Evolutionary conservation across 2,888 invertebrate species (phyloP).

Genomic region (Didymodactylos carnosus): DNA sequence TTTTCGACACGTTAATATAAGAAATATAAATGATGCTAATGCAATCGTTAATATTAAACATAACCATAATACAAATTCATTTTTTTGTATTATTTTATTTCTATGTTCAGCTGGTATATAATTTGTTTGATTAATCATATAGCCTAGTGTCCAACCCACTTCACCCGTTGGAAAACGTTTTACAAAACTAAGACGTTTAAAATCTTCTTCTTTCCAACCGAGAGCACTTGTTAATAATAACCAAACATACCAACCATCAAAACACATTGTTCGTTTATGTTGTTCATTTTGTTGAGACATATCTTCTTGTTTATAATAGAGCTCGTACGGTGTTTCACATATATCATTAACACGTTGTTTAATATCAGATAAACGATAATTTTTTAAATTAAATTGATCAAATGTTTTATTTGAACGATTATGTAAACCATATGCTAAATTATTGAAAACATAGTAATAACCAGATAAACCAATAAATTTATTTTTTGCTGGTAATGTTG

Average conservation of each 20-base stretch:
- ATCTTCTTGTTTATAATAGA: neutral
- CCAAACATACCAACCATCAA: neutral
- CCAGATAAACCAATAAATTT: neutral
- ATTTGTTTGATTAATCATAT: constrained; percentile 1
- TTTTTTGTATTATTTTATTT: neutral
- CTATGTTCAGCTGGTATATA: neutral
- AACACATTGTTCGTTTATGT: neutral
- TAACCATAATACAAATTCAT: neutral
- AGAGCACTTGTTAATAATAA: neutral
- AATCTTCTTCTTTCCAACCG: neutral
- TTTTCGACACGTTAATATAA: neutral
- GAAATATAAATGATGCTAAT: neutral
- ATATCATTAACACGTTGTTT: neutral
- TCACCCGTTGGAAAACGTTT: neutral
- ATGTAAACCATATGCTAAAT: neutral
- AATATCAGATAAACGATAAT: neutral
- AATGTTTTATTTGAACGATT: neutral
- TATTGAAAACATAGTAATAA: neutral
- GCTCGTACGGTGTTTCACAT: neutral
- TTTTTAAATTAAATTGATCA: neutral
- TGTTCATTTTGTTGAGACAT: neutral
- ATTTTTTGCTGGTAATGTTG: neutral
- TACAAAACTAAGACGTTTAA: neutral
- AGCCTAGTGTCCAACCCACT: neutral
- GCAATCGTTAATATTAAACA: neutral